A percentile compares a stretch with the other conserved stretches of the same genome.
These are phyloP conservation scores for Apogon talboti DNA, from an alignment of 2,797 vertebrate species.

Conservation along the genomic window DNA sequence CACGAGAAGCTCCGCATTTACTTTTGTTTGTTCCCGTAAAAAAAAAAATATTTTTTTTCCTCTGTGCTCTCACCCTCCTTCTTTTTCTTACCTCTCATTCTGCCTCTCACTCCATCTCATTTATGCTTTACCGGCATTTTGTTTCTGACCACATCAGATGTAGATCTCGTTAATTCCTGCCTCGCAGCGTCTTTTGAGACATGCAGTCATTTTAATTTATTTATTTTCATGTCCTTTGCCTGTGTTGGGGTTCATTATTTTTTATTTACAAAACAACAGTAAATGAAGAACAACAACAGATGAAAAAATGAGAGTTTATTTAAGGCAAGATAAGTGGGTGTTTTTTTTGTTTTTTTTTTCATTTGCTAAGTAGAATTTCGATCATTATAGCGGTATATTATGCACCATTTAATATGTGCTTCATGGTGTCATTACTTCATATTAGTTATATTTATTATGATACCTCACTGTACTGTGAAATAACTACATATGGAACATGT, in stretches of 20 bases:
- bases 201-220: constrained; percentile 39
- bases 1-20: constrained; percentile 48
- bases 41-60: neutral
- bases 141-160: constrained; percentile 55
- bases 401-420: too few relatives aligned
- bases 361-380: too few relatives aligned
- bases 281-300: constrained; percentile 41
- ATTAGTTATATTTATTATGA: too few relatives aligned
- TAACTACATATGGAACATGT: too few relatives aligned
- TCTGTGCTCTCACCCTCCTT: constrained; percentile 5
- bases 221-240: constrained; percentile 10
- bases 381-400: too few relatives aligned
- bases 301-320: constrained; percentile 20
- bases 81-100: neutral
- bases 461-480: too few relatives aligned
- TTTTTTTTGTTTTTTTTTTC: too few relatives aligned
- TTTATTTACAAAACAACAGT: constrained; percentile 58
- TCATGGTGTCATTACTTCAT: too few relatives aligned
- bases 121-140: constrained; percentile 32
- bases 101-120: constrained; percentile 7
- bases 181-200: constrained; percentile 69
- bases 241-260: constrained; percentile 50
- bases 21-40: constrained; percentile 41
- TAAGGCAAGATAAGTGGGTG: neutral
- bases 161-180: constrained; percentile 77